Percentiles rank a stretch among this genome's conserved stretches.
phyloP scores from a whole-genome alignment of 2,113 vertebrate species.

The Burhinus oedicnemus region DNA sequence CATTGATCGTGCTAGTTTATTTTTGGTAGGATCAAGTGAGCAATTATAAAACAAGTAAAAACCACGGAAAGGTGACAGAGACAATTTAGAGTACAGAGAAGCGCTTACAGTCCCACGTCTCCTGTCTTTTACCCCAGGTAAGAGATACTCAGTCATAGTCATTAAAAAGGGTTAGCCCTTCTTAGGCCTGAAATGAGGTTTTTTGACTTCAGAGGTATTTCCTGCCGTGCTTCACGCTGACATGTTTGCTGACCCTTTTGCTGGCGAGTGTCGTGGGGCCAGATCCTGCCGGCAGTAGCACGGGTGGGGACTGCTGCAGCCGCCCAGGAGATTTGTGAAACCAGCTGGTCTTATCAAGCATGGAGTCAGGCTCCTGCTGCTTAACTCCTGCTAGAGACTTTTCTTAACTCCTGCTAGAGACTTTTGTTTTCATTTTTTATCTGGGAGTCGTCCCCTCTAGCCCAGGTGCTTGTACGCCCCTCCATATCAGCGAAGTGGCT shows the following conservation, averaged over 20 bases:
- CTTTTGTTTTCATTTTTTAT: background rate
- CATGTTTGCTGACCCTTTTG: background rate
- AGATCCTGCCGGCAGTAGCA: rapidly evolving
- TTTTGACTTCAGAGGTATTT: background rate
- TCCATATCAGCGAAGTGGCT: rapidly evolving
- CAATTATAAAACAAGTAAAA: slow-evolving; percentile 43
- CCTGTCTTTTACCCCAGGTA: background rate
- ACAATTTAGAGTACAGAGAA: background rate
- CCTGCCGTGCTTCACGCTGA: rapidly evolving
- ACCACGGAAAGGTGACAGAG: background rate
- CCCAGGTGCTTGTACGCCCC: rapidly evolving
- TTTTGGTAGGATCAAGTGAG: slow-evolving; percentile 41
- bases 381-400: background rate
- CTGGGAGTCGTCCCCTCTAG: rapidly evolving
- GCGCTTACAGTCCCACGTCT: rapidly evolving
- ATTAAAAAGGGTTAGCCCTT: background rate
- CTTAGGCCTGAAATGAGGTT: background rate
- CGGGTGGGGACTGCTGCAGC: background rate
- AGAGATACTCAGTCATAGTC: background rate
- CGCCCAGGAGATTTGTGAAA: background rate
- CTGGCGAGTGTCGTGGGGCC: rapidly evolving
- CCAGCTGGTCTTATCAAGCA: background rate
- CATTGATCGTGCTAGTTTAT: slow-evolving; percentile 18
- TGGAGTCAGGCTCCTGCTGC: background rate
- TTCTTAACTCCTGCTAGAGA: background rate